These are phyloP conservation scores for Porites australiensis DNA, from an alignment of 64 coral and sea anemone species.

Conservation along the genomic window DNA sequence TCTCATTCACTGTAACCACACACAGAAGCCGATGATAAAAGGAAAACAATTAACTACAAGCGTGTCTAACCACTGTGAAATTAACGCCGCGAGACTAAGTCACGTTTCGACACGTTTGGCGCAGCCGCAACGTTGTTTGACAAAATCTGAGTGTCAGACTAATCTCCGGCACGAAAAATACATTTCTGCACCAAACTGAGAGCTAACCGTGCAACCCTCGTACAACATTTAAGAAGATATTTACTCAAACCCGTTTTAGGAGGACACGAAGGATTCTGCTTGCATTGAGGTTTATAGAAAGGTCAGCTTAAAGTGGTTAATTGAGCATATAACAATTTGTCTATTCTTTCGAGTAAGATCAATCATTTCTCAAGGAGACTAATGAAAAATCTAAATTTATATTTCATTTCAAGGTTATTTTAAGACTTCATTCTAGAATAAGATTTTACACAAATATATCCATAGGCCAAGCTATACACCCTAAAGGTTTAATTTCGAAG, in stretches of 20 bases:
- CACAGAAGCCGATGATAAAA: conserved; percentile 24
- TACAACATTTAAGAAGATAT: background rate
- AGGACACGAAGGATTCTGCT: background rate
- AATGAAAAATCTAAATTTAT: too few relatives aligned
- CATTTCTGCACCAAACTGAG: background rate
- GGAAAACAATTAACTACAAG: background rate
- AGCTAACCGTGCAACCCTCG: background rate
- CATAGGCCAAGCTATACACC: too few relatives aligned
- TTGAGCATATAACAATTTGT: conserved; percentile 25
- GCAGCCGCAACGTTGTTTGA: background rate
- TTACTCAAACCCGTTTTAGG: background rate
- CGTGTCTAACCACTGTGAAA: conserved; percentile 32
- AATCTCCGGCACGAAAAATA: background rate
- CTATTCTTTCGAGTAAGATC: background rate
- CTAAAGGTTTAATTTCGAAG: too few relatives aligned
- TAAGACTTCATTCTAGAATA: too few relatives aligned
- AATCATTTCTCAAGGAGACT: background rate
- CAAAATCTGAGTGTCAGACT: background rate
- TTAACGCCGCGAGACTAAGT: background rate
- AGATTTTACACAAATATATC: too few relatives aligned
- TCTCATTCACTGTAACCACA: background rate
- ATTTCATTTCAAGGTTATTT: too few relatives aligned
- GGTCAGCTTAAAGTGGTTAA: background rate
- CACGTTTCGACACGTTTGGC: background rate
- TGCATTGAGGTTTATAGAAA: too few relatives aligned